Percentiles rank a stretch among this genome's conserved stretches.
Evolutionary conservation across 2,797 vertebrate species (phyloP).

Genomic region (Octomys mimax): DNA sequence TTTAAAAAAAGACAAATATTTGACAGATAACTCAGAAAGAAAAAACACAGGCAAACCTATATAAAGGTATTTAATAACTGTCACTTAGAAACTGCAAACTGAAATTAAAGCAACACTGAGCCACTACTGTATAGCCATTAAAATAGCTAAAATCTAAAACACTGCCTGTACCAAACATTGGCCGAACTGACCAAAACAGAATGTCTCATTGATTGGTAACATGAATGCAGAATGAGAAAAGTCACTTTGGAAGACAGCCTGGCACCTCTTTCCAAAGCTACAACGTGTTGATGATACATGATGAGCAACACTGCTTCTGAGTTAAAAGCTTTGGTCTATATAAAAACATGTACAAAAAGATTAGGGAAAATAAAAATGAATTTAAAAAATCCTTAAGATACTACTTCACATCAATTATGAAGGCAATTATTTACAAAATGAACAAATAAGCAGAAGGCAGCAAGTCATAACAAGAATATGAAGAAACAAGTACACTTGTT

Average conservation of each 20-base stretch:
- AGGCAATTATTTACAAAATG: background rate
- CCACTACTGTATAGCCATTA: background rate
- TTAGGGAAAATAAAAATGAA: conserved; percentile 27
- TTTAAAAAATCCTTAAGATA: background rate
- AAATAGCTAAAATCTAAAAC: conserved; percentile 54
- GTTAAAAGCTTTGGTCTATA: background rate
- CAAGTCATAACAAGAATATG: background rate
- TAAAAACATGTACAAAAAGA: conserved; percentile 44
- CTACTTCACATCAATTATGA: background rate
- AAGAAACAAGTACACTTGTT: background rate
- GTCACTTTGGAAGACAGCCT: background rate
- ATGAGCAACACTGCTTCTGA: conserved; percentile 6
- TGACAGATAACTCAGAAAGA: background rate
- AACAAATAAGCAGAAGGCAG: background rate
- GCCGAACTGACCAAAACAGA: background rate
- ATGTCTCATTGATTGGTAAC: background rate
- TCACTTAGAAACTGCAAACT: conserved; percentile 24
- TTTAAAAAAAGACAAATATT: background rate
- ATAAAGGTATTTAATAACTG: conserved; percentile 20
- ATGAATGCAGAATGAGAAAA: background rate
- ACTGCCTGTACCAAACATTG: background rate
- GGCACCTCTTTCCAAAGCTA: conserved; percentile 33
- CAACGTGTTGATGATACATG: conserved; percentile 3
- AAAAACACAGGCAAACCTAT: background rate
- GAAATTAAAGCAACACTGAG: conserved; percentile 7